phyloP scores from a whole-genome alignment of 1,140 invertebrate species.

The Dysdera silvatica region DNA sequence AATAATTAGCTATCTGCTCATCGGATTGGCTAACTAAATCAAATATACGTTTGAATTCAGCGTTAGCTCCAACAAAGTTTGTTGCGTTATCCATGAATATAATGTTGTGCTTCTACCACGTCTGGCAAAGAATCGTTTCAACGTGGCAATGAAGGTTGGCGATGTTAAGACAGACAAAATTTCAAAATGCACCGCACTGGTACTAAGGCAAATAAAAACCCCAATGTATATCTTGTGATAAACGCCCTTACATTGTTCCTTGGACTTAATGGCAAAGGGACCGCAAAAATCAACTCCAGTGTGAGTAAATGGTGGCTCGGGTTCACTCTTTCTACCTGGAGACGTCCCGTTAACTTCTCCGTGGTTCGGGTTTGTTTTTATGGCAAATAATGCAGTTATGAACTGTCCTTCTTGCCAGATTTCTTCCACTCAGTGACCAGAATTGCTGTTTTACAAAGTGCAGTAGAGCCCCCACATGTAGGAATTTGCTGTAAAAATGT shows the following conservation, averaged over 20 bases:
- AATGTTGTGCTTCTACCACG: slow-evolving; percentile 33
- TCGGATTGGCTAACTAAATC: neutral
- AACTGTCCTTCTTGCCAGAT: neutral
- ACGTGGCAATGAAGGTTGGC: neutral
- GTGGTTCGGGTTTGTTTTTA: neutral
- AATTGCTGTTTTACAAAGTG: neutral
- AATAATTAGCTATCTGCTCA: neutral
- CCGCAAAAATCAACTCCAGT: neutral
- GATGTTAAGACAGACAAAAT: slow-evolving; percentile 27
- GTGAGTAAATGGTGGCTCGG: neutral
- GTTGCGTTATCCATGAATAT: slow-evolving; percentile 39
- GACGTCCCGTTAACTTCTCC: neutral
- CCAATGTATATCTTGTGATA: slow-evolving; percentile 16
- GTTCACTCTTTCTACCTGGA: neutral
- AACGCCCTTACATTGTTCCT: neutral
- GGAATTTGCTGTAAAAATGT: neutral
- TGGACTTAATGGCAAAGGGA: neutral
- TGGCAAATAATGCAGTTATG: neutral
- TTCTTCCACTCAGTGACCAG: neutral
- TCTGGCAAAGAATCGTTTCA: neutral
- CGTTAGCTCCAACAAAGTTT: slow-evolving; percentile 35
- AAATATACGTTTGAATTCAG: neutral
- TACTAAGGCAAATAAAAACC: slow-evolving; percentile 29
- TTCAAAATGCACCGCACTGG: slow-evolving; percentile 33
- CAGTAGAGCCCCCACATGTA: neutral